phyloP scores from a whole-genome alignment of 1,140 invertebrate species.

The Hermetia illucens region DNA sequence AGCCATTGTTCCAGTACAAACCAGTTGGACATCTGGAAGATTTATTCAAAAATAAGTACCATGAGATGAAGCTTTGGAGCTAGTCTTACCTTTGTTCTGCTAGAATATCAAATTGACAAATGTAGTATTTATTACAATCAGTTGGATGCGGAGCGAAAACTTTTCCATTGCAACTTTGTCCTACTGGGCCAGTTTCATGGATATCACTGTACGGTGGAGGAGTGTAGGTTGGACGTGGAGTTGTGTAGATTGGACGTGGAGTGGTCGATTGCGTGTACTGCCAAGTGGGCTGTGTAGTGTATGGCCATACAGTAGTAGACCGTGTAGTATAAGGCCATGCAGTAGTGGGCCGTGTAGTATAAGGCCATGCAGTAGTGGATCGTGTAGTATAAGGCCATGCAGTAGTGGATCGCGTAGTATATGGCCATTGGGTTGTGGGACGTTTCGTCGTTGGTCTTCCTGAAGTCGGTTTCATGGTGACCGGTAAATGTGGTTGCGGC shows the following conservation, averaged over 20 bases:
- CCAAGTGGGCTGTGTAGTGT: too few relatives aligned
- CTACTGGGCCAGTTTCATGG: constrained; percentile 21
- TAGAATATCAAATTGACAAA: constrained; percentile 56
- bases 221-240: too few relatives aligned
- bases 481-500: too few relatives aligned
- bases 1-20: constrained; percentile 60
- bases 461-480: constrained; percentile 14
- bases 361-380: not conserved
- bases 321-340: too few relatives aligned
- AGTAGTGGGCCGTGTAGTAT: not conserved
- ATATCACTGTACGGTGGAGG: too few relatives aligned
- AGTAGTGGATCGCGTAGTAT: not conserved
- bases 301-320: too few relatives aligned
- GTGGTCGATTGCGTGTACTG: too few relatives aligned
- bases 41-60: not conserved
- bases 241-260: too few relatives aligned
- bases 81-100: constrained; percentile 36
- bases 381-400: not conserved
- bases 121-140: constrained; percentile 66
- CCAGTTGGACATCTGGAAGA: constrained; percentile 43
- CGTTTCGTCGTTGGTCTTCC: constrained; percentile 3
- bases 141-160: constrained; percentile 44
- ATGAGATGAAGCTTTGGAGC: too few relatives aligned
- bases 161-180: constrained; percentile 39
- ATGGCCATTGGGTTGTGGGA: not conserved